Evolutionary conservation across 2,888 invertebrate genomes (phyloP).

Genomic region (Serripes groenlandicus): DNA sequence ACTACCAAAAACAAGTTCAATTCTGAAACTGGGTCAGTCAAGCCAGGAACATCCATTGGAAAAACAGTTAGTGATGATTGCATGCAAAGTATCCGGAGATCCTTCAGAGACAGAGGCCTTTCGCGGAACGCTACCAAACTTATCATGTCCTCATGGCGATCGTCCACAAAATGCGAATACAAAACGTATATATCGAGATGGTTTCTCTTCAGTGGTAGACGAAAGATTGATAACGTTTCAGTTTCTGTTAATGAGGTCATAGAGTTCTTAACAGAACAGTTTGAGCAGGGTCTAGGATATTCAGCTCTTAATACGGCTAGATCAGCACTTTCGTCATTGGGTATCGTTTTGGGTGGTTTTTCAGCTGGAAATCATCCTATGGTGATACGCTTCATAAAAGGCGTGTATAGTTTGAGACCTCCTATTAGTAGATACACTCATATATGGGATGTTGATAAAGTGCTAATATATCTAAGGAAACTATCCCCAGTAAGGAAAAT

Average conservation of each 20-base stretch:
- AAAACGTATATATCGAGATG: constrained; percentile 56
- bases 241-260: constrained; percentile 48
- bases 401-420: constrained; percentile 36
- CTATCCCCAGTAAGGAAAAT: constrained; percentile 11
- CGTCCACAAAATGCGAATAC: constrained; percentile 57
- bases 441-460: too few relatives aligned
- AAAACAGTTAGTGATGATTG: constrained; percentile 37
- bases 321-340: constrained; percentile 49
- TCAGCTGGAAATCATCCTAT: constrained; percentile 45
- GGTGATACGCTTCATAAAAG: constrained; percentile 54
- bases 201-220: constrained; percentile 51
- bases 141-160: constrained; percentile 60
- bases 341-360: constrained; percentile 23
- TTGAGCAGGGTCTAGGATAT: constrained; percentile 44
- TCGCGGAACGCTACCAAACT: constrained; percentile 38
- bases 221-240: constrained; percentile 51
- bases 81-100: constrained; percentile 47
- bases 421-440: not conserved
- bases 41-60: constrained; percentile 28
- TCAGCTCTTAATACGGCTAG: constrained; percentile 54
- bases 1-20: constrained; percentile 2
- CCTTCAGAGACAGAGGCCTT: constrained; percentile 40
- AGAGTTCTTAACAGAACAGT: constrained; percentile 46
- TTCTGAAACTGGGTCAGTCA: not conserved
- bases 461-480: constrained; percentile 2